These are phyloP conservation scores for Siphlonurus alternatus DNA, from an alignment of 2,888 invertebrate species.

Conservation along the genomic window DNA sequence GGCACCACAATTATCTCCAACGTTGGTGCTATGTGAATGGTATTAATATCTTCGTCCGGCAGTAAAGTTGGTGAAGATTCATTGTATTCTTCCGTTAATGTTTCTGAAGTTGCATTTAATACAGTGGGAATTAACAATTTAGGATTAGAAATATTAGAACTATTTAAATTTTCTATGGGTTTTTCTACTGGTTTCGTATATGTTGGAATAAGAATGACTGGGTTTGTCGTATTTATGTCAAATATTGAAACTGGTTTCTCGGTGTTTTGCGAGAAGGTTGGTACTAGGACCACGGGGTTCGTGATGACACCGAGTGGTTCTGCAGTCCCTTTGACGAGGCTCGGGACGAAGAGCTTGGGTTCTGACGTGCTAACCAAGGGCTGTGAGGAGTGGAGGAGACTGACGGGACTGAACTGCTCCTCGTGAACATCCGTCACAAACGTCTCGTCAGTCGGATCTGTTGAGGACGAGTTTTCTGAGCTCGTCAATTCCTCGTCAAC, in stretches of 20 bases:
- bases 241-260: not conserved
- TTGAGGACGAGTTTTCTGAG: not conserved
- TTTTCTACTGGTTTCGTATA: not conserved
- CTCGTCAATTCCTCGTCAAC: too few relatives aligned
- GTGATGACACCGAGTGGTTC: too few relatives aligned
- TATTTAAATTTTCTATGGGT: not conserved
- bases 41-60: not conserved
- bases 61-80: not conserved
- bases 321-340: too few relatives aligned
- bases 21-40: not conserved
- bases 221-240: not conserved
- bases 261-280: too few relatives aligned
- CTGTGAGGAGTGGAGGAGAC: too few relatives aligned
- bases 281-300: too few relatives aligned
- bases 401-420: not conserved
- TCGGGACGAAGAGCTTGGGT: not conserved
- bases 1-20: not conserved
- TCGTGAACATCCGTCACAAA: not conserved
- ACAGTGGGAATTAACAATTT: too few relatives aligned
- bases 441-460: not conserved
- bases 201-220: not conserved
- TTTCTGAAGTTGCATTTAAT: too few relatives aligned
- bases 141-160: too few relatives aligned
- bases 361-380: not conserved
- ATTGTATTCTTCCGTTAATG: too few relatives aligned